Percentiles rank a stretch among this genome's conserved stretches.
phyloP scores from a whole-genome alignment of 1,140 invertebrate genomes.

The Drosophila ironensis region DNA sequence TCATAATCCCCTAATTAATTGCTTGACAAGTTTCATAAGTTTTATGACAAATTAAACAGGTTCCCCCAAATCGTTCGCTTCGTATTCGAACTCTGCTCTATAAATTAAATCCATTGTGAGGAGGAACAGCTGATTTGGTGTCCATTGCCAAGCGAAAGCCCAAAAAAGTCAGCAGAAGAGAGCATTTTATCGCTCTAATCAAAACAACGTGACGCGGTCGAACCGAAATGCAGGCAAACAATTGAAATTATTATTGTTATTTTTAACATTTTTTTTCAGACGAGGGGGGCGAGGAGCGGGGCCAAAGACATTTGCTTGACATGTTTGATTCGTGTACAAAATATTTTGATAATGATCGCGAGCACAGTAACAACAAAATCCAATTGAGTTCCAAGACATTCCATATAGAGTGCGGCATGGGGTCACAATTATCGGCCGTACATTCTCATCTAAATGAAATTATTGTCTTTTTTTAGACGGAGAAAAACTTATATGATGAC shows the following conservation, averaged over 20 bases:
- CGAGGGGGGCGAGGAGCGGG: neutral
- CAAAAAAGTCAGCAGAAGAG: constrained; percentile 16
- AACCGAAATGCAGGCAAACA: constrained; percentile 59
- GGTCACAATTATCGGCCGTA: constrained; percentile 53
- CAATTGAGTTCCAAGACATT: constrained; percentile 52
- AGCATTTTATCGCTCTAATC: constrained; percentile 60
- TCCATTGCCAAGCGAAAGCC: constrained; percentile 15
- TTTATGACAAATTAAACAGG: constrained; percentile 49
- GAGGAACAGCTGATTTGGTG: constrained; percentile 9
- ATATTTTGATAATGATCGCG: constrained; percentile 72
- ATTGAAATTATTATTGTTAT: constrained; percentile 73
- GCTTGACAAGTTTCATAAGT: constrained; percentile 14
- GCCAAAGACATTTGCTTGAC: constrained; percentile 68
- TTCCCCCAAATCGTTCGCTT: constrained; percentile 7
- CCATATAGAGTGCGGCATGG: constrained; percentile 7
- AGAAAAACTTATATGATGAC: constrained; percentile 21
- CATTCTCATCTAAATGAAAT: constrained; percentile 69
- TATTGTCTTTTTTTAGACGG: constrained; percentile 39
- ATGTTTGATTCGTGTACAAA: constrained; percentile 75
- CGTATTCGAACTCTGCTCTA: neutral
- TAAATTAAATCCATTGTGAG: constrained; percentile 34
- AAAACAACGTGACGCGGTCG: constrained; percentile 64
- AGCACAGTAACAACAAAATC: constrained; percentile 59
- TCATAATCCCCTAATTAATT: constrained; percentile 27
- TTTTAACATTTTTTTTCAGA: constrained; percentile 60